Evolutionary conservation across 1,140 invertebrate species (phyloP), one percentile per base, ranked within the genome.

Genomic region (Dysdera silvatica): DNA sequence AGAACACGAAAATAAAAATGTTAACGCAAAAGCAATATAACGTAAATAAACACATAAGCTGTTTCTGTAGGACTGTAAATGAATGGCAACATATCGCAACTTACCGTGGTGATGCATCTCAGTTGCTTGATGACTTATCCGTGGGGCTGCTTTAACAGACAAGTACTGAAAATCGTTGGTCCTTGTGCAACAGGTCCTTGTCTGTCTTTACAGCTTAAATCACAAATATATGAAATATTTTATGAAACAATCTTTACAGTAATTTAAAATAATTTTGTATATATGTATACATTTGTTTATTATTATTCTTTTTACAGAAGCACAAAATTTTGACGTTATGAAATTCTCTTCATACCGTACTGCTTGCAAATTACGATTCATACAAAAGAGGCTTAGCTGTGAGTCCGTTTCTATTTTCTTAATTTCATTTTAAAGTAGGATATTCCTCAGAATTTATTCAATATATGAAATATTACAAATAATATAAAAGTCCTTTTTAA

Each of bases 311-410:
- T 66, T 74, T 77, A 53, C 67, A 82, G 81, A 90, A 65, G 83
- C 88, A 61, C 91, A 95, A 75, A 93, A 95, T 76, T 96, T 91
- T 76, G 93, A 98, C 77, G 84, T 89, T 48, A 98, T 98, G 68
- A 82, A 94, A 69, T 98, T 98, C 78, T 89, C 95, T 51, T 95
- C 93, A 6, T 98, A 99, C 76, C 82, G 95, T 63, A 97, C 94
- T 31, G 95, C 95, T 1, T 95, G 90, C 71, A 98, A 99, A 79
- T 78, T 98, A 18, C 81, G 94, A 74, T 98, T 94, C 78, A 89
- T 98, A 68, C 95, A 98, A 77, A 97, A 94, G 77, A 94, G 94
- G 79, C 91, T 92, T 63, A 93, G 94, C 63, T 73, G 81, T 82
- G 70, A 75, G 78, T 35, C 1, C 29, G 7, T 3, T 20, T 29